Percentiles rank a stretch among this genome's conserved stretches.
phyloP scores from a whole-genome alignment of 1,140 invertebrate species.

The Zaprionus ghesquierei region DNA sequence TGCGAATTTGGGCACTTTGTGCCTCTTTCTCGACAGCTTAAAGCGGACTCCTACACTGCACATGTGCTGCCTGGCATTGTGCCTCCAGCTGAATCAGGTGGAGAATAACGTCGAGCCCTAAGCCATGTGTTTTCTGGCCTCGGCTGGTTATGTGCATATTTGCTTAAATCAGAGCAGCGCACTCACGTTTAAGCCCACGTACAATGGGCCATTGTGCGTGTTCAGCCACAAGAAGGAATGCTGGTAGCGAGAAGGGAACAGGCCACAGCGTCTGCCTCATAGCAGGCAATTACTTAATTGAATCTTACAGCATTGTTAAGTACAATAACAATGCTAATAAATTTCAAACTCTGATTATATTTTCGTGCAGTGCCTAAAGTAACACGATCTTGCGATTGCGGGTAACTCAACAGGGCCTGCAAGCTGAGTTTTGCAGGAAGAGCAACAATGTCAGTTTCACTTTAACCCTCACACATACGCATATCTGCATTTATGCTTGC shows the following conservation, averaged over 20 bases:
- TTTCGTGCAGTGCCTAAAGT: neutral
- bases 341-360: neutral
- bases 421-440: neutral
- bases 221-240: neutral
- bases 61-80: neutral
- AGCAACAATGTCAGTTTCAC: neutral
- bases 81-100: neutral
- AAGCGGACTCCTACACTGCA: neutral
- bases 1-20: neutral
- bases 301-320: slow-evolving; percentile 26
- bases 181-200: neutral
- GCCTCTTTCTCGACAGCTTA: neutral
- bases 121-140: neutral
- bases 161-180: neutral
- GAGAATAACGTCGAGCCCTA: neutral
- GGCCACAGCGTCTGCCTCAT: neutral
- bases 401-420: neutral
- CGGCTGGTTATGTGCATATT: neutral
- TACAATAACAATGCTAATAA: neutral
- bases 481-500: neutral
- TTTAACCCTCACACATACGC: no score
- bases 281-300: slow-evolving; percentile 53
- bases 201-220: slow-evolving; percentile 29
- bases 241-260: neutral
- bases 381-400: neutral